phyloP scores from a whole-genome alignment of 2,113 vertebrate species.

The Athene noctua region DNA sequence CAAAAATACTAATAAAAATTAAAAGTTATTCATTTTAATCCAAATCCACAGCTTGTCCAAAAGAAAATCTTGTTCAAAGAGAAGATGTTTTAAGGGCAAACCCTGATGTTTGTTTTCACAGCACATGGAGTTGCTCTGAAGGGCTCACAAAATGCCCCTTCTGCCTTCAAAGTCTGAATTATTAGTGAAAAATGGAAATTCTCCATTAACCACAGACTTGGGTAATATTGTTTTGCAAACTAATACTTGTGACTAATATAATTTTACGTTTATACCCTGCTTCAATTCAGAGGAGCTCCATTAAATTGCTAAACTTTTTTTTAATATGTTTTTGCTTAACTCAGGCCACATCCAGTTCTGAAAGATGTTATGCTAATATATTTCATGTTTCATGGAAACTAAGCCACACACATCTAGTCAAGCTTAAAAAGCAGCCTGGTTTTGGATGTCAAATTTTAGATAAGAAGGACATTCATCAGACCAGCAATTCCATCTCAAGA shows the following conservation, averaged over 20 bases:
- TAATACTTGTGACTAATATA: neutral
- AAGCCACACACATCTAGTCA: neutral
- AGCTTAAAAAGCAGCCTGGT: neutral
- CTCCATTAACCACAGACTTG: neutral
- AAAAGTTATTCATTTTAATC: conserved; percentile 7
- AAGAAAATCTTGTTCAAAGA: neutral
- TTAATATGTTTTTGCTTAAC: neutral
- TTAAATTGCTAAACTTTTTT: neutral
- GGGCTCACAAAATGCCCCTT: neutral
- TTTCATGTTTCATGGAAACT: neutral
- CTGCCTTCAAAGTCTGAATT: neutral
- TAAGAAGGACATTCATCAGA: neutral
- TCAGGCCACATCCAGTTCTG: neutral
- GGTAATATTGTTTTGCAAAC: neutral
- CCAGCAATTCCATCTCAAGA: neutral
- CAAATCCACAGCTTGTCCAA: neutral
- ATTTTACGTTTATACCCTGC: neutral
- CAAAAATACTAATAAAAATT: neutral
- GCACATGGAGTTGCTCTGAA: neutral
- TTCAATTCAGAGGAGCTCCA: neutral
- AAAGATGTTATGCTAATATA: neutral
- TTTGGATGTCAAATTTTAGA: neutral
- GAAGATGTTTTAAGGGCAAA: neutral
- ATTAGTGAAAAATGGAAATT: neutral
- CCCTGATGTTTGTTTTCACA: neutral